These are phyloP conservation scores for Synaphobranchus kaupii DNA, from an alignment of 2,797 vertebrate genomes.

Conservation along the genomic window DNA sequence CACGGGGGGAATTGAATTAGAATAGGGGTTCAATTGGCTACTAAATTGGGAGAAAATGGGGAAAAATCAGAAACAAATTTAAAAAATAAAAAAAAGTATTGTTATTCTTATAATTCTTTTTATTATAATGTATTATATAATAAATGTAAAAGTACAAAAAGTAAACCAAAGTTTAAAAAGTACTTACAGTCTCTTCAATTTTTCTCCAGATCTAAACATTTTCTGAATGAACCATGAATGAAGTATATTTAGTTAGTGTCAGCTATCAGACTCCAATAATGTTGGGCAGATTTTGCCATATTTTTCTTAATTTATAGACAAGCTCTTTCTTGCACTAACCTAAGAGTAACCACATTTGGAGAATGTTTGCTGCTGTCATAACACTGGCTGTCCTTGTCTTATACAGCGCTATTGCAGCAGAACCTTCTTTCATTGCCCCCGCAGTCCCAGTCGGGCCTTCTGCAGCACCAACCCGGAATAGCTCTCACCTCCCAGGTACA, in stretches of 20 bases:
- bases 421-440: conserved; percentile 86
- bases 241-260: background rate
- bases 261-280: background rate
- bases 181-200: background rate
- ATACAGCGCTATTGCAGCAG: conserved; percentile 83
- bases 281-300: background rate
- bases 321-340: background rate
- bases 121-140: background rate
- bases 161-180: background rate
- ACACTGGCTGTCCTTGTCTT: conserved; percentile 11
- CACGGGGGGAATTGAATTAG: too few species aligned
- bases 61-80: too few species aligned
- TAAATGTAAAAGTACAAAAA: background rate
- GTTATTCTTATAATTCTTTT: background rate
- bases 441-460: conserved; percentile 82
- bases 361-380: background rate
- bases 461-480: conserved; percentile 87
- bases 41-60: too few species aligned
- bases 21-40: too few species aligned
- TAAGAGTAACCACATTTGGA: background rate
- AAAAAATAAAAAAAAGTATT: too few species aligned
- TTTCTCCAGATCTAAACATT: background rate
- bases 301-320: background rate
- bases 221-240: background rate
- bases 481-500: conserved; percentile 89